A percentile compares a stretch with the other conserved stretches of the same genome.
Evolutionary conservation across 2,888 invertebrate genomes (phyloP).

Genomic region (Mycogona germanica): DNA sequence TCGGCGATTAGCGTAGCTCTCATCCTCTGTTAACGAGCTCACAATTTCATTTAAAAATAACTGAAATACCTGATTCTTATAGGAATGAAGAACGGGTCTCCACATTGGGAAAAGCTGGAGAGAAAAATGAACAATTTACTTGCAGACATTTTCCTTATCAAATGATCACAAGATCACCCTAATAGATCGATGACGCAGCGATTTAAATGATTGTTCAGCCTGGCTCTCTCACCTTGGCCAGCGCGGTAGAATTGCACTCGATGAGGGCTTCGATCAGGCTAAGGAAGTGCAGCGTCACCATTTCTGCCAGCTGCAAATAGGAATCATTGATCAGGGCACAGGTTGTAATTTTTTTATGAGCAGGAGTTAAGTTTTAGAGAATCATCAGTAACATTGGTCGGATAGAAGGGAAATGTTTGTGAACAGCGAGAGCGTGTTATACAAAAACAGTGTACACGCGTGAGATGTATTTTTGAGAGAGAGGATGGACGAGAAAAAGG

Average conservation of each 20-base stretch:
- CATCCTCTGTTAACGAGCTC: not conserved
- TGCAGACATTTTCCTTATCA: not conserved
- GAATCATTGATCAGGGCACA: no score
- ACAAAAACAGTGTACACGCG: not conserved
- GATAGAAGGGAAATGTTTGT: not conserved
- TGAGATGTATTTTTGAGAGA: not conserved
- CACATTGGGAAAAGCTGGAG: constrained; percentile 65
- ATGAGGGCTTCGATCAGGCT: constrained; percentile 87
- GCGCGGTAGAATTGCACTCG: constrained; percentile 85
- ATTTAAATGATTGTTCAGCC: not conserved
- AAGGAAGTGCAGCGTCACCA: constrained; percentile 93
- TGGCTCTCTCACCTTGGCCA: constrained; percentile 63
- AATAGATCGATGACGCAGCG: constrained; percentile 10
- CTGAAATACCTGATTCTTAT: constrained; percentile 57
- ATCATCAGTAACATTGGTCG: no score
- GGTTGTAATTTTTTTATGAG: no score
- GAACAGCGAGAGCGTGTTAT: not conserved
- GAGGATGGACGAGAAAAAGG: not conserved
- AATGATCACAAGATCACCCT: not conserved
- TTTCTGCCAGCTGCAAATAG: constrained; percentile 76
- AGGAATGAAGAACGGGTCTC: constrained; percentile 91
- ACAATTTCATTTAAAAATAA: not conserved
- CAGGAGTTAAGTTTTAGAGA: no score
- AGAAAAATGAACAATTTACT: constrained; percentile 9
- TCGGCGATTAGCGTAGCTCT: not conserved